Evolutionary conservation across 2,888 invertebrate species (phyloP).

Genomic region (Tupiocoris notatus): DNA sequence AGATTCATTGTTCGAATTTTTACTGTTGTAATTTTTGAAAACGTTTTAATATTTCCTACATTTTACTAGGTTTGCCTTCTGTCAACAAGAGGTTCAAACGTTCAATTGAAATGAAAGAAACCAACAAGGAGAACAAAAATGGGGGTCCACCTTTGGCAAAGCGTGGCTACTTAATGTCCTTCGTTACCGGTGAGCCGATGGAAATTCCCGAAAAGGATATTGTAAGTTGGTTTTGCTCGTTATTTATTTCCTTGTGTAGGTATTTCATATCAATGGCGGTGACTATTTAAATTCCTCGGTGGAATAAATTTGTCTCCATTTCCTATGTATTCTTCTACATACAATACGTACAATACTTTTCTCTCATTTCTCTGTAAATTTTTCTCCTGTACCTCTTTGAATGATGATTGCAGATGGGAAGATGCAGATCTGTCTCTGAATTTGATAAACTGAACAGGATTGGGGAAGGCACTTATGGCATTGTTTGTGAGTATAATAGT

Average conservation of each 20-base stretch:
- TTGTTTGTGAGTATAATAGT: constrained; percentile 75
- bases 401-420: constrained; percentile 83
- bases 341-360: too few species aligned
- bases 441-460: constrained; percentile 96
- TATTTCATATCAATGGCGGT: too few species aligned
- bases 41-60: too few species aligned
- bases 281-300: too few species aligned
- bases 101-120: constrained; percentile 19
- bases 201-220: constrained; percentile 83
- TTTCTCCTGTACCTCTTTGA: too few species aligned
- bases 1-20: too few species aligned
- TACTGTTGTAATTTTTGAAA: too few species aligned
- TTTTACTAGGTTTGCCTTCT: neutral
- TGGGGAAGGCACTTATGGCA: constrained; percentile 97
- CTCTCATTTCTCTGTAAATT: too few species aligned
- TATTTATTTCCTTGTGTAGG: too few species aligned
- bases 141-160: constrained; percentile 67
- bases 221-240: constrained; percentile 65
- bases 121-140: constrained; percentile 38
- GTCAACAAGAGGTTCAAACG: constrained; percentile 16
- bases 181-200: constrained; percentile 78
- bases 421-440: constrained; percentile 90
- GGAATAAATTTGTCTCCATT: too few species aligned
- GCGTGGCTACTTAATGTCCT: constrained; percentile 72
- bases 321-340: too few species aligned